These are phyloP conservation scores for Harlomillsia oculata DNA, from an alignment of 1,140 invertebrate species.

Conservation along the genomic window DNA sequence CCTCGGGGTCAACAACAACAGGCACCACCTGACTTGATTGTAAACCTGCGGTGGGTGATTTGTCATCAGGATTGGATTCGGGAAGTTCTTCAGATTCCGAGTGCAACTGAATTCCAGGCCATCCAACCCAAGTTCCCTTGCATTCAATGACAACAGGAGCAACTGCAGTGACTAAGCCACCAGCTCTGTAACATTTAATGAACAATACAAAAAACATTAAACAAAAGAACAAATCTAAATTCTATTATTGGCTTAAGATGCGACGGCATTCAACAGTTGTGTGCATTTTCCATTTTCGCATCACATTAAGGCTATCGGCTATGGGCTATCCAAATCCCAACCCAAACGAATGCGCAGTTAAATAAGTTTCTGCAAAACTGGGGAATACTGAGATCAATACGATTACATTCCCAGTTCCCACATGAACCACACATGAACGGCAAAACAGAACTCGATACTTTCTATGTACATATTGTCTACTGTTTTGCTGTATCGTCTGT, in stretches of 20 bases:
- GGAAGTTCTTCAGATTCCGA: conserved; percentile 37
- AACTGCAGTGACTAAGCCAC: conserved; percentile 43
- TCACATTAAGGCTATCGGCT: background rate
- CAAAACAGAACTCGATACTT: too few species aligned
- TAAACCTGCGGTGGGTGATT: conserved; percentile 40
- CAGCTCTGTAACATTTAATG: conserved; percentile 40
- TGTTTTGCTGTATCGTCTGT: too few species aligned
- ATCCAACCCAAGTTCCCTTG: conserved; percentile 42
- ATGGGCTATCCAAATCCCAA: too few species aligned
- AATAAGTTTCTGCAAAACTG: too few species aligned
- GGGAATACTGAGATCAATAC: too few species aligned
- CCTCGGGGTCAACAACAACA: conserved; percentile 36
- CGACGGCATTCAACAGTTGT: background rate
- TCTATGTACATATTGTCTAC: too few species aligned
- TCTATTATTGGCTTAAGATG: background rate
- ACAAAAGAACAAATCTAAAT: background rate
- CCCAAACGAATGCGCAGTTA: too few species aligned
- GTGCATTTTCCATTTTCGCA: background rate
- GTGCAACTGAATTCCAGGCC: conserved; percentile 39
- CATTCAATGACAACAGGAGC: conserved; percentile 41
- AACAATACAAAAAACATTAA: conserved; percentile 13
- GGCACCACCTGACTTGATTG: conserved; percentile 39
- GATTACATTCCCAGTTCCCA: too few species aligned
- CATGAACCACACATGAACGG: too few species aligned
- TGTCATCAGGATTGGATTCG: conserved; percentile 40